Base-by-base conservation (phyloP, 92 coral and sea anemone genomes). In the Chrysogorgia sp. region DNA sequence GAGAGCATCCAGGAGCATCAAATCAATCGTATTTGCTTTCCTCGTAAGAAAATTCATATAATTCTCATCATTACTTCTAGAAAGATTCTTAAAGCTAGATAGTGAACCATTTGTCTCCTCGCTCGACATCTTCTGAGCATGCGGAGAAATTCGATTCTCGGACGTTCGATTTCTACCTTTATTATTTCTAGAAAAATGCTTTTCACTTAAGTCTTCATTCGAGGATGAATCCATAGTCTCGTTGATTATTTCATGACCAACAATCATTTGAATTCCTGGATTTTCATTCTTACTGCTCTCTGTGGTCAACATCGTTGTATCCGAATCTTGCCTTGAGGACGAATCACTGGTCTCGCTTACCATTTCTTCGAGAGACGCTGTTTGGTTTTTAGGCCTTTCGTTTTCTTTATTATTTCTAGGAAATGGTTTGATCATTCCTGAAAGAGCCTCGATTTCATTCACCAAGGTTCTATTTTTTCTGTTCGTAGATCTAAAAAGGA, bases 1-100 rank as follows among this genome's bases (percentile, higher is more conserved):
- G 41, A 67, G 41, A 34, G 74, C 74, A 40, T 40, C 74, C 57
- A 45, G 33, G 26, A 69, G 60, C 43, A 69, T 69, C 20, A 69
- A 45, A 29, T 69, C 76, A 4, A 31, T 57, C 12, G 29, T 13
- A 3, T n/a, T 69, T 12, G 10, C 40, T 65, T 61, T 35, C 15
- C 1, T 23, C 12, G 25, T 7, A 0, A 0, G 43, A 22, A 3
- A 28, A 29, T 17, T 12, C 43, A 14, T 8, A 30, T 2, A 14
- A 17, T 43, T 32, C 17, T 60, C 40, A 20, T 2, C 21, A 25
- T 25, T 33, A 25, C 23, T 19, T 2, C 10, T 2, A 58, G 31
- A 22, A 58, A 24, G 1, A 15, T 58, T 6, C n/a, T 6, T 7
- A 15, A 2, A 7, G 7, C n/a, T 47, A 7, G 10, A 6, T 47